Base-by-base conservation (phyloP, 2,797 vertebrate species). In the Sebastes vulpes region DNA sequence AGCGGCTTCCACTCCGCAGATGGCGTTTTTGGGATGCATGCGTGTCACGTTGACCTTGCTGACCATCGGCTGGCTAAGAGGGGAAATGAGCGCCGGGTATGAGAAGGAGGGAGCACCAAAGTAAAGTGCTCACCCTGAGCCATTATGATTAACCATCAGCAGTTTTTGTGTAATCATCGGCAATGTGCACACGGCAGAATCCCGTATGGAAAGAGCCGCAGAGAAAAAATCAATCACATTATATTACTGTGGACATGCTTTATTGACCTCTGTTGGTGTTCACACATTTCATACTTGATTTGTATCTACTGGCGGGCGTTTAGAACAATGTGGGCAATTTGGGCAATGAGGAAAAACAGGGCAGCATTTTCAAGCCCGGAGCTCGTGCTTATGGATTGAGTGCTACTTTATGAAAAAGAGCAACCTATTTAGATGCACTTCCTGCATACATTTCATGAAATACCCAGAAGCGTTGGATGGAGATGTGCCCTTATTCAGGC, bases 91-190 rank as follows among this genome's bases (percentile, higher is more conserved):
- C 68, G 58, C 65, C 68, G 79, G 46, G 71, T 77, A 89, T 75
- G 89, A 92, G 89, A 94, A 94, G 82, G 92, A 91, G 92, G 89
- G 90, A 90, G 91, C 79, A 58, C 85, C 91, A 72, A 88, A 86
- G 90, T 91, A 93, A 92, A 93, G 91, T 93, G 92, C 93, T 95
- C 91, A 95, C 92, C 94, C 93, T 79, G 82, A 92, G 91, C 93
- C 90, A 94, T 94, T 93, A 94, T 95, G 94, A 96, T 95, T 94
- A 95, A 95, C 94, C 91, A 94, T 95, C 91, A 93, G 94, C 94
- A 90, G 92, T 93, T 93, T 94, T 93, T 93, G 89, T 93, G 92
- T 96, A 96, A 95, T 95, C 94, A 95, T 93, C 86, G 88, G 89
- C 93, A 90, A 82, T 77, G 90, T 84, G 90, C 86, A 78, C 82